Evolutionary conservation across 2,888 invertebrate species (phyloP).

Genomic region (Hypomecis punctinalis): DNA sequence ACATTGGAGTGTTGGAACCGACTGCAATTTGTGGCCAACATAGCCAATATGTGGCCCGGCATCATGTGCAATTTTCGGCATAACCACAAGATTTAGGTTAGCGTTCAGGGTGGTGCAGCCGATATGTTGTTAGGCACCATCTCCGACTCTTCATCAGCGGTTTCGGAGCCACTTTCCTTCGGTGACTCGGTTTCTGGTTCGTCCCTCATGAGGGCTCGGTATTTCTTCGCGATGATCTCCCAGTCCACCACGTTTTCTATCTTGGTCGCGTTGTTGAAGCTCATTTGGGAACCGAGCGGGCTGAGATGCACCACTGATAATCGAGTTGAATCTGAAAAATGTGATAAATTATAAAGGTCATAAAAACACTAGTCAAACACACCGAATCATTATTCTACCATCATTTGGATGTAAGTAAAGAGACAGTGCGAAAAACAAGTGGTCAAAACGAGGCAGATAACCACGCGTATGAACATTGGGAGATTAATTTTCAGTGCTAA

Average conservation of each 20-base stretch:
- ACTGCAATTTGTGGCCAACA: no score
- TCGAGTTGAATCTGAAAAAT: constrained; percentile 88
- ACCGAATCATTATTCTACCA: no score
- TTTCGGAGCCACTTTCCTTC: constrained; percentile 73
- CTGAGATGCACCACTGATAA: constrained; percentile 92
- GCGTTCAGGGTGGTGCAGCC: constrained; percentile 69
- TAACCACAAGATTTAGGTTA: constrained; percentile 1
- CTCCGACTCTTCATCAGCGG: constrained; percentile 75
- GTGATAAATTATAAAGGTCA: no score
- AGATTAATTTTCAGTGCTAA: no score
- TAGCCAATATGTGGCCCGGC: not conserved
- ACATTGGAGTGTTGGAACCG: no score
- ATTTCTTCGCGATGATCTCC: constrained; percentile 95
- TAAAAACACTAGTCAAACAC: no score
- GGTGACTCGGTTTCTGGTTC: constrained; percentile 70
- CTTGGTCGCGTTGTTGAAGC: constrained; percentile 91
- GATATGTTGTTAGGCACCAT: constrained; percentile 74
- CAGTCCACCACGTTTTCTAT: constrained; percentile 97
- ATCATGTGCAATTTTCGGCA: not conserved
- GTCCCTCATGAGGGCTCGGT: constrained; percentile 88
- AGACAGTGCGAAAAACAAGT: no score
- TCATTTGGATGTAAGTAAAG: no score
- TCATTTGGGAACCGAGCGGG: constrained; percentile 93
- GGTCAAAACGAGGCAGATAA: no score
- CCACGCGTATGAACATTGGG: no score